Evolutionary conservation across 2,113 vertebrate genomes (phyloP), one percentile per base, ranked within the genome.

Genomic region (Chloebia gouldiae): DNA sequence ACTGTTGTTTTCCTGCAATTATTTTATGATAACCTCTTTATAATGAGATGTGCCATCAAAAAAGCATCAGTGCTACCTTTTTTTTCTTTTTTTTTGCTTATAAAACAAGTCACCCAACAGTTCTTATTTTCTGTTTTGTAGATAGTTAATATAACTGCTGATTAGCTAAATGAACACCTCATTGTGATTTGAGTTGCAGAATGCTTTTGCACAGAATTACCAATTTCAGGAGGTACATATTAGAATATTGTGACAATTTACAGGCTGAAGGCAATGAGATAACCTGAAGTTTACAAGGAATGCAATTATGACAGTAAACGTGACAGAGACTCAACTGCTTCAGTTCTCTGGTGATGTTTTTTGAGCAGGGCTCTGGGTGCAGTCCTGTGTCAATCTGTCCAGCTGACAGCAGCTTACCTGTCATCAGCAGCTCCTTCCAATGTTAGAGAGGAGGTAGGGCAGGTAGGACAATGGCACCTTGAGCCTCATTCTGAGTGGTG

Each of bases 161-260:
- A 96, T 96, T 82, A 93, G 44, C 79, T 95, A 88, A 81, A 84
- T 93, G 50, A 88, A 51, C 68, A 76, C 45, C 60, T 45, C 64
- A 66, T 81, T 95, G 63, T 53, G 53, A 78, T 92, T 90, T 92
- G 72, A 88, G 37, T 11, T 89, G 57, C 63, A 70, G 93, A 90
- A 65, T 70, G 39, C 30, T 81, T 96, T 92, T 94, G 56, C 60
- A 61, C 64, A 82, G 75, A 96, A 94, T 69, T 86, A 53, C 71
- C 88, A 72, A 17, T 96, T 97, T 94, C 40, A 69, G 79, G 49
- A 60, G 78, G 57, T 82, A 42, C 9, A 2, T 78, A 9, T 77
- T 57, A 57, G 65, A 80, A 87, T 92, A 44, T 31, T 77, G 27
- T 68, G 95, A 65, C 42, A 95, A 39, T 70, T 93, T 88, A 27